These are phyloP conservation scores for Aphis gossypii DNA, from an alignment of 1,140 invertebrate species.

Conservation along the genomic window DNA sequence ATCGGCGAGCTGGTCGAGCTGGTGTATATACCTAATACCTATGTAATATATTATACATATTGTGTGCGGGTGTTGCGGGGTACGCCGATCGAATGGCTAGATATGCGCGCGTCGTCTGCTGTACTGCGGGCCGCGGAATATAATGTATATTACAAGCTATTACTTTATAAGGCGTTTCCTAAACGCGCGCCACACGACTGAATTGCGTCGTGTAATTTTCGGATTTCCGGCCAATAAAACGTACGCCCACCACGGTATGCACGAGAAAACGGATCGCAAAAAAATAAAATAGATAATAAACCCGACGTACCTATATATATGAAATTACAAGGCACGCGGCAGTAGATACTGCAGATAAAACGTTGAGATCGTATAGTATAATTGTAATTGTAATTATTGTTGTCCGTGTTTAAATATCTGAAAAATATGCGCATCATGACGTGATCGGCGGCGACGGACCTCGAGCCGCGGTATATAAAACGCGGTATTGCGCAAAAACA, in stretches of 20 bases:
- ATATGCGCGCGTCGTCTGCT: not conserved
- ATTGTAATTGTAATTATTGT: not conserved
- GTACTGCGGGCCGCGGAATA: not conserved
- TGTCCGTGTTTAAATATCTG: not conserved
- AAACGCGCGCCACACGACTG: slow-evolving; percentile 14
- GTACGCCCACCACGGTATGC: not conserved
- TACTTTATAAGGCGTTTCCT: slow-evolving; percentile 57
- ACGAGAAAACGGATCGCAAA: not conserved
- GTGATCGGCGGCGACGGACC: not conserved
- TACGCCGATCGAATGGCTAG: not conserved
- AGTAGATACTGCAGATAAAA: not conserved
- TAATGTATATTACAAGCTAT: slow-evolving; percentile 32
- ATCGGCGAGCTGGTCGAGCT: too few relatives aligned
- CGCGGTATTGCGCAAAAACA: not conserved
- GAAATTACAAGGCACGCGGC: not conserved
- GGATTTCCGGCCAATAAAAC: slow-evolving; percentile 51
- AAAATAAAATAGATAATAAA: not conserved
- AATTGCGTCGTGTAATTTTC: slow-evolving; percentile 49
- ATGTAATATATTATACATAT: too few relatives aligned
- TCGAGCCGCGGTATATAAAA: not conserved
- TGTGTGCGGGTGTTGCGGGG: too few relatives aligned
- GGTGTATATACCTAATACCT: not conserved
- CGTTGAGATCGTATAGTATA: not conserved
- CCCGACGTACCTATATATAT: not conserved
- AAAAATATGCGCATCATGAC: not conserved